Evolutionary conservation across 2,888 invertebrate species (phyloP).

Genomic region (Carcina quercana): DNA sequence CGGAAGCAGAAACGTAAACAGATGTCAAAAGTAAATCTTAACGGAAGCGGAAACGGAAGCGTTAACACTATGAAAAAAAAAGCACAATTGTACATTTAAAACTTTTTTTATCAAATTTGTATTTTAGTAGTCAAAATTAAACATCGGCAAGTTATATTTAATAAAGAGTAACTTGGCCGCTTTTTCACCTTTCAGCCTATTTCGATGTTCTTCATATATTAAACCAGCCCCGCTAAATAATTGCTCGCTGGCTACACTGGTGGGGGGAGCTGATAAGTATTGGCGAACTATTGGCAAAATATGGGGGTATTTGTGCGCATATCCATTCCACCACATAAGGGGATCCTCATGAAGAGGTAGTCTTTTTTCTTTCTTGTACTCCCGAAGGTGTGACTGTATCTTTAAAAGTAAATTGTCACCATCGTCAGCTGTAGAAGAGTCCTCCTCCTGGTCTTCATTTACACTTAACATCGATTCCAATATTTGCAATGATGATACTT

Average conservation of each 20-base stretch:
- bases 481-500: conserved; percentile 16
- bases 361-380: conserved; percentile 15
- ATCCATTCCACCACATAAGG: conserved; percentile 15
- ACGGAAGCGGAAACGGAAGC: background rate
- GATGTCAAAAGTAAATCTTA: too few species aligned
- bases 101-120: background rate
- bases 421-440: conserved; percentile 13
- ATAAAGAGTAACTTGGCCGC: background rate
- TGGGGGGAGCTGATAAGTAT: conserved; percentile 9
- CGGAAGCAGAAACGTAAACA: background rate
- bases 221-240: background rate
- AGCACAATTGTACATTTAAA: background rate
- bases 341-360: conserved; percentile 17
- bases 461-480: conserved; percentile 16
- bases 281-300: conserved; percentile 10
- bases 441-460: conserved; percentile 17
- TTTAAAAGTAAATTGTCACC: too few species aligned
- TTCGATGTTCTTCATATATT: conserved; percentile 1
- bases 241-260: conserved; percentile 5
- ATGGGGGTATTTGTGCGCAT: conserved; percentile 12
- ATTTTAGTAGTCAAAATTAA: background rate
- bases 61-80: background rate
- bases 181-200: background rate
- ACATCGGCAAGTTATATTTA: background rate
- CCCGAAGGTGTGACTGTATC: conserved; percentile 13